Evolutionary conservation across 1,140 invertebrate species (phyloP), one percentile per base, ranked within the genome.

Genomic region (Cyrtorhinus lividipennis): DNA sequence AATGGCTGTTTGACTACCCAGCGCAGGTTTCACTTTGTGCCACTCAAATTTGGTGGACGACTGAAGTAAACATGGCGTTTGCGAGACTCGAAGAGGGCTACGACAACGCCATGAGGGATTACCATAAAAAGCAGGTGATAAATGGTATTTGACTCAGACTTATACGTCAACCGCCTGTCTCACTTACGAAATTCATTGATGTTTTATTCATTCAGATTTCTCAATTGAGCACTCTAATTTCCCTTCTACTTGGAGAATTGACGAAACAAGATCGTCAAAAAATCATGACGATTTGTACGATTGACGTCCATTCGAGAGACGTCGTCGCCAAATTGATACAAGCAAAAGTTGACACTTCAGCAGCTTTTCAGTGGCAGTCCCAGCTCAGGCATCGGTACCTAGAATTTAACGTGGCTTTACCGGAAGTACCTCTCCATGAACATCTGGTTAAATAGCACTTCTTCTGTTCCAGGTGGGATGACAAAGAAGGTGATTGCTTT

Each of bases 211-310:
- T n/a, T n/a, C 67, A 81, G 79, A 75, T 95, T 56, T 79, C 81
- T 44, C 93, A 97, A 75, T 75, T 97, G 48, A 95, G 92, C 73
- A 87, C 87, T 20, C 77, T 98, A 56, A 97, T 98, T 69, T 84
- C 84, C 10, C 76, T 95, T 66, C 75, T 98, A 59, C 79, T 97
- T 56, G 92, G 92, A 25, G 90, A 95, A 70, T 76, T 97, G 26
- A 86, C 80, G 23, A 86, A 86, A 71, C 87, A 90, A 72, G 90
- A 96, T 73, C 80, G 95, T 45, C 94, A 97, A 74, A 97, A 97
- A 77, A 92, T 98, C 64, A 97, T 97, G 93, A 97, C 95, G 0
- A 93, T 98, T 71, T 97, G 94, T 74, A 97, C 94, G 1, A 95
- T 98, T 72, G 95, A 98, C 74, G 94, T 92, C 0, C 88, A 92